Evolutionary conservation across 2,888 invertebrate species (phyloP).

Genomic region (Athalia circularis): DNA sequence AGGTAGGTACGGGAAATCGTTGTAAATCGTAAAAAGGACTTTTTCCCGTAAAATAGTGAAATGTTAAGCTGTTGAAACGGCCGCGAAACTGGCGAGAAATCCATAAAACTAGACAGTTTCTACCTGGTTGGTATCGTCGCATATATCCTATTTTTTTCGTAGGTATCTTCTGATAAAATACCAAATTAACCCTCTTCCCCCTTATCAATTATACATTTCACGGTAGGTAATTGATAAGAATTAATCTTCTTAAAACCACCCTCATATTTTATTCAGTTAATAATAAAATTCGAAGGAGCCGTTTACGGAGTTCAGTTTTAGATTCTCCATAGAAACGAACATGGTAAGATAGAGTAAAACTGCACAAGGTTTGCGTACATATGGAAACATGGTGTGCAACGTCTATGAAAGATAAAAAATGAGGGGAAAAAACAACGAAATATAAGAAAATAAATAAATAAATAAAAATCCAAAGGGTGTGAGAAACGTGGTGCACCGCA

Average conservation of each 20-base stretch:
- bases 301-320: too few species aligned
- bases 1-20: conserved; percentile 63
- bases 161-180: too few species aligned
- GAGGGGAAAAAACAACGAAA: neutral
- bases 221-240: too few species aligned
- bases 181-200: too few species aligned
- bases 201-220: too few species aligned
- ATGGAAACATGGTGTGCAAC: neutral
- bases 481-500: neutral
- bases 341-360: too few species aligned
- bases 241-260: too few species aligned
- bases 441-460: neutral
- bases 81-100: conserved; percentile 53
- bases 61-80: conserved; percentile 43
- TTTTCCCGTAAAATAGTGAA: conserved; percentile 57
- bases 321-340: too few species aligned
- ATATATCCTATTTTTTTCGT: too few species aligned
- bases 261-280: too few species aligned
- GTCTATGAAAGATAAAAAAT: too few species aligned
- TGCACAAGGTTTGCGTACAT: neutral
- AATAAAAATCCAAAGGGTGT: neutral
- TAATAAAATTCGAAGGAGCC: too few species aligned
- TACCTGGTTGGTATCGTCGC: conserved; percentile 46
- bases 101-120: conserved; percentile 68
- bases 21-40: conserved; percentile 68